A percentile compares a stretch with the other conserved stretches of the same genome.
phyloP scores from a whole-genome alignment of 2,797 vertebrate species.

The Neoniphon sammara region DNA sequence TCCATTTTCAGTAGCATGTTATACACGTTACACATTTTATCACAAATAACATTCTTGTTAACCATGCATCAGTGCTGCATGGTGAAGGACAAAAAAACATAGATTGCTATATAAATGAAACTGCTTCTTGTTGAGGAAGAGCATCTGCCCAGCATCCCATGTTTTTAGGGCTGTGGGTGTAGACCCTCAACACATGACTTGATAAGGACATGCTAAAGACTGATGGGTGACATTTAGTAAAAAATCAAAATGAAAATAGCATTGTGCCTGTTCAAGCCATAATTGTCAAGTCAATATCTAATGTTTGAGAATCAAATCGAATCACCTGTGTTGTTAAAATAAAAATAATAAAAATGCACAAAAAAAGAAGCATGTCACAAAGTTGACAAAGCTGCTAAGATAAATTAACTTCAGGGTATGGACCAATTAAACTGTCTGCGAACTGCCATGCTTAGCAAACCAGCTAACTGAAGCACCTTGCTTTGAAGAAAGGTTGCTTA shows the following conservation, averaged over 20 bases:
- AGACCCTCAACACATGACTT: neutral
- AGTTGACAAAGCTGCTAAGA: neutral
- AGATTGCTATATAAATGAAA: neutral
- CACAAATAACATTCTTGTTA: neutral
- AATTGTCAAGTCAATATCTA: neutral
- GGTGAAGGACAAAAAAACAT: neutral
- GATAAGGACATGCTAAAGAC: neutral
- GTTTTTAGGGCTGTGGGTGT: neutral
- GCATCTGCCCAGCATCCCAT: neutral
- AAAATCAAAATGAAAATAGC: neutral
- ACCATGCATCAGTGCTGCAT: neutral
- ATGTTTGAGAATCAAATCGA: neutral
- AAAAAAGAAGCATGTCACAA: neutral
- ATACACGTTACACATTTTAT: neutral
- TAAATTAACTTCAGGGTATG: slow-evolving; percentile 25
- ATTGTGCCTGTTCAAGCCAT: neutral
- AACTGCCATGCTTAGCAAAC: slow-evolving; percentile 7
- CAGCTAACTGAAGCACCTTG: slow-evolving; percentile 20
- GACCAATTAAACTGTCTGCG: slow-evolving; percentile 18
- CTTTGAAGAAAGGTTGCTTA: slow-evolving; percentile 40
- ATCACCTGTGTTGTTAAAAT: neutral
- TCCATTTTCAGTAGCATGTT: slow-evolving; percentile 23
- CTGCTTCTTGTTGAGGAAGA: neutral
- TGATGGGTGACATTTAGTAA: neutral
- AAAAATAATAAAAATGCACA: neutral